Evolutionary conservation across 23 tunicate species (phyloP).

Genomic region (Oikopleura vanhoeffeni): DNA sequence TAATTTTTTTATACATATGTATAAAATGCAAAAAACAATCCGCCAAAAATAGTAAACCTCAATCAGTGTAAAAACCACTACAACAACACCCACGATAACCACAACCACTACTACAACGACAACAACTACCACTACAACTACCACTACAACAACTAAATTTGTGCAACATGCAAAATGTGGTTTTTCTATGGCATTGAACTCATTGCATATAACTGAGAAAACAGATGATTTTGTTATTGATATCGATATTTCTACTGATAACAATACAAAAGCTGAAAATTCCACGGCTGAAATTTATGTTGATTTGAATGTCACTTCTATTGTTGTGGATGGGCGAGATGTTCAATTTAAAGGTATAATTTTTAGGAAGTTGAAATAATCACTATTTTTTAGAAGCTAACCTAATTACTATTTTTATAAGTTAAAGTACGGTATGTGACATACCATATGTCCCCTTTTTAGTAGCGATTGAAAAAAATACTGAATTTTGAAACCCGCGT

Average conservation of each 20-base stretch:
- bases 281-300: not conserved
- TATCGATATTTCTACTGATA: not conserved
- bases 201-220: not conserved
- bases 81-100: not conserved
- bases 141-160: not conserved
- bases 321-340: not conserved
- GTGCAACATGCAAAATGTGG: not conserved
- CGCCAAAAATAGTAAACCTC: too few species aligned
- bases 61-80: conserved; percentile 3
- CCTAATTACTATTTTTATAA: too few species aligned
- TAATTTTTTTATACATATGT: too few species aligned
- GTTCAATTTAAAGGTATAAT: not conserved
- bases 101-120: conserved; percentile 12
- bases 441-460: too few species aligned
- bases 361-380: too few species aligned
- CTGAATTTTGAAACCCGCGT: too few species aligned
- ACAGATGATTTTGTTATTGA: not conserved
- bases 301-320: not conserved
- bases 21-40: too few species aligned
- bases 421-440: too few species aligned
- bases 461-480: too few species aligned
- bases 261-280: not conserved
- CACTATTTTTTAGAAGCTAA: too few species aligned
- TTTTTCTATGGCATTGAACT: not conserved
- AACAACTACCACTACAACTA: not conserved